These are phyloP conservation scores for Portunus trituberculatus DNA, from an alignment of 1,140 invertebrate species.

Conservation along the genomic window DNA sequence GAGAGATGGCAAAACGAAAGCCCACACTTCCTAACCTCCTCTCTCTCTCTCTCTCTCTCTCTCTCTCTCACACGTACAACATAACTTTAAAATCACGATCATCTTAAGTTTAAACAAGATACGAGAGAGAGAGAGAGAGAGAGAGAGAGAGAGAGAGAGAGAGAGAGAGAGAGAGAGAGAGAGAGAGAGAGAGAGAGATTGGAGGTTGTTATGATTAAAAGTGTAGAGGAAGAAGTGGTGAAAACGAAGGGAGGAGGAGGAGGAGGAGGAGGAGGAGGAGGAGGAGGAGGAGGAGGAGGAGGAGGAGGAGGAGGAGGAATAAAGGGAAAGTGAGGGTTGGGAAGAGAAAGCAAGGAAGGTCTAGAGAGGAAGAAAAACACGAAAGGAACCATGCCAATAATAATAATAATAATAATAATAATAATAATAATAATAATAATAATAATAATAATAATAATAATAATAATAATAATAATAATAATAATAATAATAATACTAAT, in stretches of 20 bases:
- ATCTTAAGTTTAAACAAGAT: too few species aligned
- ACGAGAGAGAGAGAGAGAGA: too few species aligned
- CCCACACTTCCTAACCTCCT: not conserved
- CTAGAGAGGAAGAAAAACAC: not conserved
- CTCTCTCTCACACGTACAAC: too few species aligned
- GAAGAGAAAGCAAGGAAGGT: not conserved
- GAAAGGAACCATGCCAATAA: not conserved
- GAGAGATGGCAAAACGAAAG: not conserved
- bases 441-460: not conserved
- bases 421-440: not conserved
- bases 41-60: too few species aligned
- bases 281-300: not conserved
- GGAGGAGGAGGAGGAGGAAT: not conserved
- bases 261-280: not conserved
- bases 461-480: too few species aligned
- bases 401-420: not conserved
- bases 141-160: not conserved
- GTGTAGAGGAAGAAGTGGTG: not conserved
- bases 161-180: not conserved
- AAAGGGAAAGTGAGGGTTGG: not conserved
- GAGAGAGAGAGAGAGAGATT: not conserved
- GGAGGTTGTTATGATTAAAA: not conserved
- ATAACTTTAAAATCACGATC: too few species aligned
- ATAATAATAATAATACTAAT: too few species aligned
- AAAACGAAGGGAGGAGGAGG: not conserved